These are phyloP conservation scores for Ceratitis capitata DNA, from an alignment of 1,140 invertebrate species.

Conservation along the genomic window DNA sequence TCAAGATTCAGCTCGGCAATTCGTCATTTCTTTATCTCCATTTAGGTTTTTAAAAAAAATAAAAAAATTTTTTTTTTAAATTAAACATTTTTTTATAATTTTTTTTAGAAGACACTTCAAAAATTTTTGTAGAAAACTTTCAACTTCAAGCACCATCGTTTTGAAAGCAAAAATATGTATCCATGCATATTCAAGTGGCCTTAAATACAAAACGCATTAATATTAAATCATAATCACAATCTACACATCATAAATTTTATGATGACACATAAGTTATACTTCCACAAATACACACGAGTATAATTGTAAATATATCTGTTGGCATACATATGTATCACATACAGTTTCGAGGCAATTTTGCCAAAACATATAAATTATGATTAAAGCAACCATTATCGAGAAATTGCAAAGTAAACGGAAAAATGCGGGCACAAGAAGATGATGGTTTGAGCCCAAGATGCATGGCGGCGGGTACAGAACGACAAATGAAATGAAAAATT, in stretches of 20 bases:
- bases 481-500: constrained; percentile 42
- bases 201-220: not conserved
- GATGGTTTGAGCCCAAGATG: not conserved
- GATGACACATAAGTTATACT: not conserved
- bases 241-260: not conserved
- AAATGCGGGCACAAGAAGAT: not conserved
- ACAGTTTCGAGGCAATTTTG: not conserved
- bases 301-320: not conserved
- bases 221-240: constrained; percentile 29
- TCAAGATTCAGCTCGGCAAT: too few relatives aligned
- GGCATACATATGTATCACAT: not conserved
- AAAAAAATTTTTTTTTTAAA: too few relatives aligned
- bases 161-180: too few relatives aligned
- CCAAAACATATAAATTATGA: constrained; percentile 46
- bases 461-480: not conserved
- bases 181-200: not conserved
- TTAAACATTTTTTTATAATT: too few relatives aligned
- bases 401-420: constrained; percentile 34
- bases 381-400: constrained; percentile 37
- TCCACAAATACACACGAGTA: not conserved
- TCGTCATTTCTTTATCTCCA: too few relatives aligned
- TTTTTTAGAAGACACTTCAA: too few relatives aligned
- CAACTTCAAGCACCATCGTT: too few relatives aligned
- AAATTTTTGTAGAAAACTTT: too few relatives aligned
- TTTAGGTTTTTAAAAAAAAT: too few relatives aligned